Base-by-base conservation (phyloP, 1,140 invertebrate genomes). In the Leptinotarsa texana region DNA sequence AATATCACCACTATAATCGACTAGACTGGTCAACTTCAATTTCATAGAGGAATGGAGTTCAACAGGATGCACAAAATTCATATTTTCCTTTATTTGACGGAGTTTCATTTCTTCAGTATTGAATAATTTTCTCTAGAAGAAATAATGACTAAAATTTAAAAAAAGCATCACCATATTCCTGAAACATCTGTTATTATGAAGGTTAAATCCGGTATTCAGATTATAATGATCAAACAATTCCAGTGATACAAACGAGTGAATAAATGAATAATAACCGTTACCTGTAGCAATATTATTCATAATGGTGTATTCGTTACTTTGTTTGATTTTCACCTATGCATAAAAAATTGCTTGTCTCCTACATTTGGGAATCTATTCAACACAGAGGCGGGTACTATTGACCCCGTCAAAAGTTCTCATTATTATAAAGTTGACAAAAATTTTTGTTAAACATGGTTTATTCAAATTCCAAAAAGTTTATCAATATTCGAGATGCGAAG, bases 391-490 rank as follows among this genome's bases (percentile, higher is more conserved):
- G 51, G 51, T 57, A 57, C 33, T 42, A 11, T 42, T 42, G 33
- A 42, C 33, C 33, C 8, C 33, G 33, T 42, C 33, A 33, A 42
- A 42, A 42, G 3, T 11, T 11, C 33, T 11, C 8, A 42, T 42
- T 42, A 11, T 42, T 3, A 3, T 11, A 42, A 42, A 42, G 8
- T 11, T 42, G 33, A 42, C 8, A 3, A 11, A 42, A 1, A 11
- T 11, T 42, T 42, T 42, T 42, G 33, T 11, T 42, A 3, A 11
- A 42, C 8, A 42, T 42, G 3, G 3, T 0, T 42, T 11, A 33
- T 11, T 42, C 0, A 8, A 42, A 11, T 42, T 11, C 2, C 0
- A 3, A 11, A 42, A 42, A 11, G 0, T 33, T 0, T 11, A 8
- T 33, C 1, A 8, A 42, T 11, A 42, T 42, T 42, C 0, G 0